Conservation (phyloP, 2,797 vertebrate genomes). For the Botia almorhae region DNA sequence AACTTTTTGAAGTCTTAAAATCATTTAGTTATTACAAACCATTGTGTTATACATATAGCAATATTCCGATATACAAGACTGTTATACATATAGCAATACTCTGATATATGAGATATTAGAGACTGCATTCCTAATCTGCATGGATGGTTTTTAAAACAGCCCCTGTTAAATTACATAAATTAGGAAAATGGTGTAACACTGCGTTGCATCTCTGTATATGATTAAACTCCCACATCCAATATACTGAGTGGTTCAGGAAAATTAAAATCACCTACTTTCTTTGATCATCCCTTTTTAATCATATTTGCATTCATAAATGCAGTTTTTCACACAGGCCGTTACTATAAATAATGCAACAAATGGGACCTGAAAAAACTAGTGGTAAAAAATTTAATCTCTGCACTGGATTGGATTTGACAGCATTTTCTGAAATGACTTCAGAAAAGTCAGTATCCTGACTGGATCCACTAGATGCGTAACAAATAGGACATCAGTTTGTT, state of each 20-base stretch:
- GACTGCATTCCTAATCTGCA: conserved; percentile 21
- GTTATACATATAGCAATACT: too few species aligned
- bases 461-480: neutral
- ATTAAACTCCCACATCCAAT: conserved; percentile 16
- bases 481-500: conserved; percentile 2
- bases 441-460: conserved; percentile 11
- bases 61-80: too few species aligned
- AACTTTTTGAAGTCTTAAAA: too few species aligned
- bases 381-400: conserved; percentile 15
- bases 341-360: neutral
- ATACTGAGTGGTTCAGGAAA: conserved; percentile 7
- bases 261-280: conserved; percentile 14
- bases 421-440: conserved; percentile 7
- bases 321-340: conserved; percentile 5
- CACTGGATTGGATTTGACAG: conserved; percentile 23
- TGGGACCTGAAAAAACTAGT: conserved; percentile 4
- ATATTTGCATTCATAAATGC: conserved; percentile 5
- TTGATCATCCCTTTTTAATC: neutral
- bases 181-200: neutral
- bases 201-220: neutral
- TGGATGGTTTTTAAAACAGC: neutral
- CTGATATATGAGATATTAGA: neutral
- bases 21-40: too few species aligned
- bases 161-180: neutral
- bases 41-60: too few species aligned